Evolutionary conservation across 2,113 vertebrate species (phyloP).

Genomic region (Rhagologus leucostigma): DNA sequence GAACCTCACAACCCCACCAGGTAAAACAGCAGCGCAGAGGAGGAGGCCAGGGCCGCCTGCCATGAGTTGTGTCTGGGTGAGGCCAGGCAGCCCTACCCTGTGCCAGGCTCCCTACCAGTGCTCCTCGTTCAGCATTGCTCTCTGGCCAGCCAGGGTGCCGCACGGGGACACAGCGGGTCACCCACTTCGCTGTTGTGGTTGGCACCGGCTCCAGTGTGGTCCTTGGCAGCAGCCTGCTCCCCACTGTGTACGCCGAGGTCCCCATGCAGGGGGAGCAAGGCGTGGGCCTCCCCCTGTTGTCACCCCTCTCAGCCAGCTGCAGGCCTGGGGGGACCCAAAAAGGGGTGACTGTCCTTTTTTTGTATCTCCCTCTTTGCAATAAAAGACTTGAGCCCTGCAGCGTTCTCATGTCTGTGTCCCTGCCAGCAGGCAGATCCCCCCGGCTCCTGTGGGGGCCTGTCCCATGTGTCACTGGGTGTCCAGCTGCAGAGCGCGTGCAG

Average conservation of each 20-base stretch:
- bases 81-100: neutral
- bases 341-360: constrained; percentile 10
- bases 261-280: neutral
- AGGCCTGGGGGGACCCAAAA: neutral
- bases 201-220: neutral
- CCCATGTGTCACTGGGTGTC: too few species aligned
- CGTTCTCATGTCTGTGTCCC: neutral
- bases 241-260: accelerated
- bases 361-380: constrained; percentile 60
- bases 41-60: neutral
- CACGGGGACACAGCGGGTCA: accelerated
- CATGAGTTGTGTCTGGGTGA: accelerated
- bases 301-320: neutral
- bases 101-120: neutral
- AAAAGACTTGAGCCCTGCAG: constrained; percentile 43
- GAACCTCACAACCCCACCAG: neutral
- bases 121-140: neutral
- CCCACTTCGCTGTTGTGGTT: neutral
- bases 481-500: neutral
- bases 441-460: neutral
- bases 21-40: accelerated
- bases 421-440: neutral
- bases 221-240: neutral
- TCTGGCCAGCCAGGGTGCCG: neutral
- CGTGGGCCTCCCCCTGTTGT: neutral